A percentile compares a stretch with the other conserved stretches of the same genome.
Evolutionary conservation across 2,888 invertebrate species (phyloP).

Genomic region (Harpagoxenus sublaevis): DNA sequence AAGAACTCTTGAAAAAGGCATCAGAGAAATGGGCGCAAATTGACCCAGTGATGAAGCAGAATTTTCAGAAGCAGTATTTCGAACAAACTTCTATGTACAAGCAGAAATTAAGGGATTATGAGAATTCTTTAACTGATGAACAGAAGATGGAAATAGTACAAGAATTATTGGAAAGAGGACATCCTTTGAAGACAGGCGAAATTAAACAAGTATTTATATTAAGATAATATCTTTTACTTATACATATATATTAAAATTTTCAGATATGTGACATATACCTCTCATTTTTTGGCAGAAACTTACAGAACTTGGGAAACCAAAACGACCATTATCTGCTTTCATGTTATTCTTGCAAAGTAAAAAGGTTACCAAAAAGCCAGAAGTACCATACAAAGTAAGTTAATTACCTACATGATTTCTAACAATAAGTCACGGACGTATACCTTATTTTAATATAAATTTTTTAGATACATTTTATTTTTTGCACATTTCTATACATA

Average conservation of each 20-base stretch:
- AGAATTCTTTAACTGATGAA: constrained; percentile 26
- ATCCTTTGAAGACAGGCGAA: background rate
- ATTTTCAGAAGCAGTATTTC: constrained; percentile 16
- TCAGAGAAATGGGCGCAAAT: constrained; percentile 24
- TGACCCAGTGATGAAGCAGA: background rate
- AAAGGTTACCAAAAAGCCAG: background rate
- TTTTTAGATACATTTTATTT: background rate
- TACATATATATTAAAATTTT: background rate
- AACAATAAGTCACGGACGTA: no score
- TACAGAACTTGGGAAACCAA: constrained; percentile 26
- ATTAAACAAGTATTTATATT: constrained; percentile 28
- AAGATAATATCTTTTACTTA: background rate
- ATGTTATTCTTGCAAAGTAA: constrained; percentile 18
- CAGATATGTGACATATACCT: background rate
- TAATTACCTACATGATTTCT: background rate
- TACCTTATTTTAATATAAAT: background rate
- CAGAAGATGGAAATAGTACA: background rate
- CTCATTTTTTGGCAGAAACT: constrained; percentile 22
- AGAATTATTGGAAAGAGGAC: background rate
- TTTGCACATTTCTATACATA: background rate
- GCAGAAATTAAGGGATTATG: constrained; percentile 38
- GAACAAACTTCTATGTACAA: constrained; percentile 24
- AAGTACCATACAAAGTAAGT: background rate
- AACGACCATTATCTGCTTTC: constrained; percentile 20
- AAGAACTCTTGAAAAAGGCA: background rate